Evolutionary conservation across 1,140 invertebrate genomes (phyloP).

Genomic region (Trachymyrmex septentrionalis): DNA sequence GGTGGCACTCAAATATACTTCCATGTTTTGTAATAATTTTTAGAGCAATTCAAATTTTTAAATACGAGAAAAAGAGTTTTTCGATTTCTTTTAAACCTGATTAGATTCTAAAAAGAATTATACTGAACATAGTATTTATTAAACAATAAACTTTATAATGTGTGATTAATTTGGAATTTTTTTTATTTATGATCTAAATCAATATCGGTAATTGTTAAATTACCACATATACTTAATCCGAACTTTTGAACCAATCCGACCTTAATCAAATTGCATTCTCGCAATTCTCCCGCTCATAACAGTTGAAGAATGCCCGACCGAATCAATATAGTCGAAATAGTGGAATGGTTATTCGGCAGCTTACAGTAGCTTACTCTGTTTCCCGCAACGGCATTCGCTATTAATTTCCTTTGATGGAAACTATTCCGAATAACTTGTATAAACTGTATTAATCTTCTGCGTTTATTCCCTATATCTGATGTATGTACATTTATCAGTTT

Average conservation of each 20-base stretch:
- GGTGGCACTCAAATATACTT: neutral
- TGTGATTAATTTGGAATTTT: neutral
- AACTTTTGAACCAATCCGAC: neutral
- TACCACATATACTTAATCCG: neutral
- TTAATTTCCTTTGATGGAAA: conserved; percentile 47
- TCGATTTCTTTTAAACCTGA: neutral
- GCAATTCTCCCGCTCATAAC: conserved; percentile 38
- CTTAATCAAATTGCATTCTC: conserved; percentile 42
- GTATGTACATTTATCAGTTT: neutral
- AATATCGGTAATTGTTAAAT: neutral
- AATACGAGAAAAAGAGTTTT: neutral
- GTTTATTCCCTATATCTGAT: neutral
- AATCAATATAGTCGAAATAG: conserved; percentile 30
- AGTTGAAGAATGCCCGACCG: neutral
- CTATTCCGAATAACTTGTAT: conserved; percentile 46
- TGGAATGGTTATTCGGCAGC: conserved; percentile 35
- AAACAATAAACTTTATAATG: neutral
- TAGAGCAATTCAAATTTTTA: neutral
- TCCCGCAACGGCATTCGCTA: conserved; percentile 9
- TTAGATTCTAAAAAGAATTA: neutral
- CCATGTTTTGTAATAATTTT: neutral
- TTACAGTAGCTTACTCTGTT: conserved; percentile 34
- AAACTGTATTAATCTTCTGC: conserved; percentile 31
- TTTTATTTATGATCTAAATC: neutral
- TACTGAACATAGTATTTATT: neutral